These are phyloP conservation scores for Ardeotis arabs DNA, from an alignment of 2,113 vertebrate species.

Conservation along the genomic window DNA sequence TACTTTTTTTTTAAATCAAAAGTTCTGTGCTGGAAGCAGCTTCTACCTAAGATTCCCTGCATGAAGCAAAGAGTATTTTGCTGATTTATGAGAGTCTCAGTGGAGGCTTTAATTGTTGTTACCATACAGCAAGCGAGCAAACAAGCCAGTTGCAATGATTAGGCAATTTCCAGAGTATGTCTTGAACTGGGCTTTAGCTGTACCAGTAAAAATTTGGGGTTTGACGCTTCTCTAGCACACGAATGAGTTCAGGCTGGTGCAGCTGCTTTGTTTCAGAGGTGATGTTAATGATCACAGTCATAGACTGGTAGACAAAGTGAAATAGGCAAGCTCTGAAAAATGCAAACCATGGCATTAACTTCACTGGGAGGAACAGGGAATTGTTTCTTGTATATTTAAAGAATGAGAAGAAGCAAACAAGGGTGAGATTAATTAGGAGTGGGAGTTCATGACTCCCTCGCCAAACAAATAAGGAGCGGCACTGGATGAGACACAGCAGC, in stretches of 20 bases:
- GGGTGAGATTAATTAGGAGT: not conserved
- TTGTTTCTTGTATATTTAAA: not conserved
- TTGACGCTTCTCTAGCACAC: not conserved
- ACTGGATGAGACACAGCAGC: not conserved
- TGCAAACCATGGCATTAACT: not conserved
- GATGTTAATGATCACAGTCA: not conserved
- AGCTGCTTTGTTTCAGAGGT: not conserved
- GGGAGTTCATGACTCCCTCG: not conserved
- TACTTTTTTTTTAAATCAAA: not conserved
- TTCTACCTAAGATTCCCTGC: not conserved
- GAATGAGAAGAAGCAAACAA: conserved; percentile 17
- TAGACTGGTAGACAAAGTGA: not conserved
- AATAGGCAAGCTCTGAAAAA: not conserved
- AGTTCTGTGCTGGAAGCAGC: not conserved
- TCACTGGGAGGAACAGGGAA: not conserved
- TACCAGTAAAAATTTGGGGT: not conserved
- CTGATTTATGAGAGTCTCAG: not conserved
- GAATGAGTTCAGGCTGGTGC: not conserved
- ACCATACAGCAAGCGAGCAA: not conserved
- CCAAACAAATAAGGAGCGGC: not conserved
- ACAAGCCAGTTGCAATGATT: not conserved
- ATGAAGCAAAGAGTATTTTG: not conserved
- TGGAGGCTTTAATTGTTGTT: not conserved
- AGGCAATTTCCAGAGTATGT: not conserved
- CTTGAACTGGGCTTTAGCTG: not conserved